Conservation (phyloP, 1,140 invertebrate species). For the Pseudomyrmex flavicornis region DNA sequence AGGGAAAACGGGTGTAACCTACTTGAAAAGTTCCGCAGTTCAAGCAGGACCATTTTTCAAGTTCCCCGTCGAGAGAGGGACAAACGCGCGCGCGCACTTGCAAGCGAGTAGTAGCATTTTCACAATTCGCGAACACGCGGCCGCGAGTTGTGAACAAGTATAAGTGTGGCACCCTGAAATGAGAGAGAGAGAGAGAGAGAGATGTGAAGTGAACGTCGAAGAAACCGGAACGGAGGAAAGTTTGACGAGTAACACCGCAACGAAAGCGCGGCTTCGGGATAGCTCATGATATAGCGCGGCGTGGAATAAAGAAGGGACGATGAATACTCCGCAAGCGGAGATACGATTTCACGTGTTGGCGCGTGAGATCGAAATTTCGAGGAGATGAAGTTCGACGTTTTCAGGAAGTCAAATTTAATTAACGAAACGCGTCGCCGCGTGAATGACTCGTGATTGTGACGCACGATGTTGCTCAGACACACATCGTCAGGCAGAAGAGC, state of each 20-base stretch:
- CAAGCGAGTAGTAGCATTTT: constrained; percentile 51
- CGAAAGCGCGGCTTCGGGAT: constrained; percentile 53
- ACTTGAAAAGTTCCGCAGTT: constrained; percentile 63
- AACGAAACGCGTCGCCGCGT: not conserved
- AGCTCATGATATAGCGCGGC: not conserved
- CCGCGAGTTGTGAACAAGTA: constrained; percentile 30
- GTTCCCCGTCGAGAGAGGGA: constrained; percentile 25
- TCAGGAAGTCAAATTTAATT: constrained; percentile 29
- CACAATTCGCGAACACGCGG: constrained; percentile 36
- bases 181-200: constrained; percentile 60
- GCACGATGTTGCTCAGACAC: not conserved
- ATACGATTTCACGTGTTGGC: too few species aligned
- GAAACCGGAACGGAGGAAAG: constrained; percentile 64
- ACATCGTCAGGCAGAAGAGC: not conserved
- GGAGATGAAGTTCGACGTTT: not conserved
- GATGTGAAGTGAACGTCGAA: constrained; percentile 66
- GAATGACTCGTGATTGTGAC: not conserved
- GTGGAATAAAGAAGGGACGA: constrained; percentile 41
- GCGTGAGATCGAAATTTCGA: not conserved
- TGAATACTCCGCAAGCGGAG: too few species aligned
- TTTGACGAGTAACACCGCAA: constrained; percentile 66
- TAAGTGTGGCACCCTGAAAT: constrained; percentile 58
- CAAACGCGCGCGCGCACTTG: too few species aligned
- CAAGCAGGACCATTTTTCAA: constrained; percentile 72
- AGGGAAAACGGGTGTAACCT: constrained; percentile 43